phyloP scores from a whole-genome alignment of 1,140 invertebrate species.

The Drosophila orena region DNA sequence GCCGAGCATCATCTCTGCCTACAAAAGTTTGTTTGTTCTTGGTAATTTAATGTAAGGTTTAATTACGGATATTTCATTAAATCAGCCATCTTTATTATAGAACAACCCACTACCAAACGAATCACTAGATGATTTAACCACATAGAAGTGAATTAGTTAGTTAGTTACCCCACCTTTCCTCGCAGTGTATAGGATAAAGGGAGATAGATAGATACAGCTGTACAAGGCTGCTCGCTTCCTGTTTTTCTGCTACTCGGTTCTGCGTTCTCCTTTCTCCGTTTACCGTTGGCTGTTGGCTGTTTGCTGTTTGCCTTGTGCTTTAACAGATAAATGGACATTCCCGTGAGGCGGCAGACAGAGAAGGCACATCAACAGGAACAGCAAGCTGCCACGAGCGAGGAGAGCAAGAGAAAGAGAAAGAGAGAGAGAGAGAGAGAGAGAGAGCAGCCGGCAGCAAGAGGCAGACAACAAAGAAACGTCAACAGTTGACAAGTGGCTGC shows the following conservation, averaged over 20 bases:
- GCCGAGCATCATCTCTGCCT: too few species aligned
- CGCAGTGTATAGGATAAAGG: not conserved
- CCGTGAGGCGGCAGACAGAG: constrained; percentile 48
- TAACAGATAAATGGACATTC: constrained; percentile 77
- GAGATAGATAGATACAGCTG: constrained; percentile 3
- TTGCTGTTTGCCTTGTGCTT: constrained; percentile 52
- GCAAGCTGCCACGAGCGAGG: constrained; percentile 5
- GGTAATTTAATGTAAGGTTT: too few species aligned
- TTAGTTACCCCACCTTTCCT: not conserved
- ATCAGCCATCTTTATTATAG: not conserved
- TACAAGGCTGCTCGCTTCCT: constrained; percentile 55
- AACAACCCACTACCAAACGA: not conserved
- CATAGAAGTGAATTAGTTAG: too few species aligned
- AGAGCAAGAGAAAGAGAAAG: constrained; percentile 6
- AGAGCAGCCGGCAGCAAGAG: constrained; percentile 42
- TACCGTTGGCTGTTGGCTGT: constrained; percentile 40
- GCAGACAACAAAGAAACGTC: constrained; percentile 63
- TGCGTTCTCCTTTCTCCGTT: constrained; percentile 14
- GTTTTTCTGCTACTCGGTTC: constrained; percentile 19
- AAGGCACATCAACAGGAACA: constrained; percentile 63
- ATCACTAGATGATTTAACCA: too few species aligned
- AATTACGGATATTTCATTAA: too few species aligned
- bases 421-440: constrained; percentile 16
- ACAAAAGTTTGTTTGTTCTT: too few species aligned
- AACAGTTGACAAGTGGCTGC: constrained; percentile 74